phyloP scores from a whole-genome alignment of 2,888 invertebrate genomes.

The Drosophila planitibia region DNA sequence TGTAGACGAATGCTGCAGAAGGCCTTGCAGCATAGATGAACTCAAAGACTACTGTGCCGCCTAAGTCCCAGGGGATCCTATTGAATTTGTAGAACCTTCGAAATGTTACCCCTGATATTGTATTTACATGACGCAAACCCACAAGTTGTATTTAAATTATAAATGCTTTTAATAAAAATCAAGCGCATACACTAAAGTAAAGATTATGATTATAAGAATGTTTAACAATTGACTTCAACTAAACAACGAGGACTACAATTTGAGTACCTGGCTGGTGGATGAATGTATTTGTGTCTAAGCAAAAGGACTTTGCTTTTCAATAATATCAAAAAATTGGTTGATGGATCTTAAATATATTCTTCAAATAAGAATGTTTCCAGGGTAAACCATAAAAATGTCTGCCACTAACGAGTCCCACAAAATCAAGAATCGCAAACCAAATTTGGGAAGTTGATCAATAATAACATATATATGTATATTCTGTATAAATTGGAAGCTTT shows the following conservation, averaged over 20 bases:
- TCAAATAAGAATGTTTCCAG: background rate
- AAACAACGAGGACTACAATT: background rate
- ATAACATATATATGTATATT: no score
- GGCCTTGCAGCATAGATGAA: constrained; percentile 23
- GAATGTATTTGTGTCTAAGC: background rate
- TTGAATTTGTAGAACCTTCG: constrained; percentile 12
- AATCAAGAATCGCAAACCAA: background rate
- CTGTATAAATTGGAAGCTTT: no score
- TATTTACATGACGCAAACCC: background rate
- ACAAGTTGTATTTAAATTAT: constrained; percentile 23
- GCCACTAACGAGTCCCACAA: background rate
- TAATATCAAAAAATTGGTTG: background rate
- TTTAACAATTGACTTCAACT: background rate
- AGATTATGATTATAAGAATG: background rate
- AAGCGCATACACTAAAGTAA: constrained; percentile 32
- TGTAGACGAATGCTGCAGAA: constrained; percentile 60
- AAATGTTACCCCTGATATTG: constrained; percentile 7
- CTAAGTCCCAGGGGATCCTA: constrained; percentile 7
- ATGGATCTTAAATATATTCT: background rate
- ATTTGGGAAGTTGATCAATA: no score
- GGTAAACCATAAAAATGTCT: background rate
- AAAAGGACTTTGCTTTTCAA: background rate
- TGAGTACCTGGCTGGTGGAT: background rate
- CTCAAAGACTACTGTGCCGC: constrained; percentile 52
- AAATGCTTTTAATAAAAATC: constrained; percentile 47